Evolutionary conservation across 1,140 invertebrate genomes (phyloP), one percentile per base, ranked within the genome.

Genomic region (Oreohelix idahoensis): DNA sequence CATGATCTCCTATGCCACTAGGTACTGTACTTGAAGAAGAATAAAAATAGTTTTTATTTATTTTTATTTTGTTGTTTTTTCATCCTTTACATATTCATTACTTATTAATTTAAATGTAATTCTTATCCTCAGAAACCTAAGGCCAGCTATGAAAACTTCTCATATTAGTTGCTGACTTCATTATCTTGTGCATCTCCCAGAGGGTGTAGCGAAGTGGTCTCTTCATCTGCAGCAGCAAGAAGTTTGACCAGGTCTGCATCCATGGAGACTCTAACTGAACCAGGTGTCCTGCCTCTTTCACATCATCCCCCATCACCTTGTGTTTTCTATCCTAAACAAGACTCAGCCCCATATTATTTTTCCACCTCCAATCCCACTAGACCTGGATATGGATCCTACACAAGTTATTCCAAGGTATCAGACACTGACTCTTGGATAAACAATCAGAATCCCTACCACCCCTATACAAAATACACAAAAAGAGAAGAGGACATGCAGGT

Each of bases 231-330:
- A 66, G 0, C 29, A 32, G 32, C n/a, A 26, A 58, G 26, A 66
- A 13, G 4, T 32, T 17, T 32, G 29, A 66, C 2, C 63, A 15
- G 63, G 32, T 66, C 35, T 32, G 15, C 36, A 23, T 1, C 29
- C 8, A 73, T 73, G 71, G 71, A 73, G 26, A 26, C 71, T n/a
- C 38, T 73, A 26, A 45, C 71, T 39, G 71, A 73, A 39, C 71
- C 71, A 39, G 71, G 71, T 45, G 36, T 73, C 2, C 71, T 42
- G 71, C 71, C 71, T 45, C 2, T 29, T 10, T 23, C 36, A 1
- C 71, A 73, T 11, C 42, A 39, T 36, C 71, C 71, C 0, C 4
- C 20, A 1, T 66, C 63, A 66, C 36, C 71, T 39, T n/a, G 39
- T 23, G 71, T 36, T 0, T 39, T 42, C 71, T 73, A 73, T 36